Evolutionary conservation across 2,113 vertebrate species (phyloP), one percentile per base, ranked within the genome.

Genomic region (Pica pica): DNA sequence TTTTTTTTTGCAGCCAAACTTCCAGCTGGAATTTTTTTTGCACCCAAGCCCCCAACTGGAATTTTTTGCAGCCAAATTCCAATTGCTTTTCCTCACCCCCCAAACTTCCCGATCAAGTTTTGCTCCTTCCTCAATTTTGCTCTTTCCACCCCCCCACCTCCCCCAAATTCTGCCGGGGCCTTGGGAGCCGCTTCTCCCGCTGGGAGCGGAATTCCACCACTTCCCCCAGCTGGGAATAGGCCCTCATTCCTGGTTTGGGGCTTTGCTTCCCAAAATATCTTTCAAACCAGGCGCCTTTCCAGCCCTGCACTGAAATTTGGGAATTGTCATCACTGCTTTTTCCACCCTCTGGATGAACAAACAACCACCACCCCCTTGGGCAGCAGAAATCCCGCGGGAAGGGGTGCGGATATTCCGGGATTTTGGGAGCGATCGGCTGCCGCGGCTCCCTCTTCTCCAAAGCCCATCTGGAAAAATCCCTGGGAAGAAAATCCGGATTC

Each of bases 381-480:
- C 22, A 2, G n/a, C 52, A 3, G 11, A 1, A 26, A 67, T 31
- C 37, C 83, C 11, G 0, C 1, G 20, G 79, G 44, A 10, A 57
- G 3, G 18, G 22, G 5, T 7, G 1, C 9, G 28, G 47, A 33
- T 5, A 49, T n/a, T 2, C 42, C 50, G 7, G 16, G 65, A 30
- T 70, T 70, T 10, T 1, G 3, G 13, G 37, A 20, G 2, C 52
- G 3, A 5, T 15, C 0, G 53, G 79, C 13, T 1, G 7, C 13
- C 4, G 27, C 35, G 5, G 67, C 67, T 70, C 67, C 67, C 27
- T 1, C 19, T 30, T 8, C 46, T 12, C 27, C 41, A 14, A 47
- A 46, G 9, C 41, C 65, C 37, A 6, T 0, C 20, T 3, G 19
- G 30, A 5, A n/a, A 56, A 49, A 39, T 1, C 55, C 46, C 46